phyloP scores from a whole-genome alignment of 2,888 invertebrate genomes.

The Oxystoma pomonae region DNA sequence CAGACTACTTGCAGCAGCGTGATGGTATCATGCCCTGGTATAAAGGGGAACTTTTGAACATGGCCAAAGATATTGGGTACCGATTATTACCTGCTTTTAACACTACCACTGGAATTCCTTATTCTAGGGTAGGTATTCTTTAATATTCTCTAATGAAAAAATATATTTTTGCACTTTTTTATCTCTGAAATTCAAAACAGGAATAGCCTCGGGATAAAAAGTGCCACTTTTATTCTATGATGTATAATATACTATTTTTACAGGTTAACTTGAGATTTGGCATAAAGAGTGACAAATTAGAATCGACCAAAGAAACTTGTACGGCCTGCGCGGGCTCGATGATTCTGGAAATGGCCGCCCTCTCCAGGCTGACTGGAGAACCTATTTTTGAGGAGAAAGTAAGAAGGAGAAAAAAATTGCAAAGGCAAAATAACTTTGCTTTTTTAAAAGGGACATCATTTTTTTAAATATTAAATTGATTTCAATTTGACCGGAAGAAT shows the following conservation, averaged over 20 bases:
- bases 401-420: too few species aligned
- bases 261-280: conserved; percentile 80
- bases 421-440: too few species aligned
- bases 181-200: too few species aligned
- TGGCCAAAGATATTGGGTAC: conserved; percentile 91
- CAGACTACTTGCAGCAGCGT: conserved; percentile 73
- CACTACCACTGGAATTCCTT: conserved; percentile 95
- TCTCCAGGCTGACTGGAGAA: conserved; percentile 89
- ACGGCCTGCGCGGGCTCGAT: conserved; percentile 98
- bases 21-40: conserved; percentile 78
- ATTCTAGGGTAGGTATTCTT: conserved; percentile 77
- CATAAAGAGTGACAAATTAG: conserved; percentile 69
- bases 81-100: conserved; percentile 96
- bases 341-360: conserved; percentile 94
- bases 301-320: conserved; percentile 84
- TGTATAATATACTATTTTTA: too few species aligned
- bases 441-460: too few species aligned
- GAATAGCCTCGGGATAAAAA: not conserved
- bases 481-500: too few species aligned
- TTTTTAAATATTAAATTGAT: too few species aligned
- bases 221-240: not conserved
- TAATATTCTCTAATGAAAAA: too few species aligned
- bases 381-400: conserved; percentile 84
- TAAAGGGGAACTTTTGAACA: conserved; percentile 76
- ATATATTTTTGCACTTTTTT: not conserved